phyloP scores from a whole-genome alignment of 2,888 invertebrate genomes.

The Diadegma fenestrale region DNA sequence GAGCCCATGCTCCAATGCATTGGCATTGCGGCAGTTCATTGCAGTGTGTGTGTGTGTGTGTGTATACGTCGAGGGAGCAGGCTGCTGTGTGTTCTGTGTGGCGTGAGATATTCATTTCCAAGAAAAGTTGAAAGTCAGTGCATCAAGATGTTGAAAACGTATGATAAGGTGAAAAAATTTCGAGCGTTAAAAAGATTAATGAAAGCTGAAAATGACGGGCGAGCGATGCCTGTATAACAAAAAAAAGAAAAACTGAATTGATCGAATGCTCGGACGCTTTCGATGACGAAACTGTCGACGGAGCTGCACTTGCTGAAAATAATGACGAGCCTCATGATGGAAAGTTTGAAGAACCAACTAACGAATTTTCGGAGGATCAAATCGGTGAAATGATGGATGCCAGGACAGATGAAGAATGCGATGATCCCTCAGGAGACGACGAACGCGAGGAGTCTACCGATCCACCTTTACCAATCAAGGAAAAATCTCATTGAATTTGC shows the following conservation, averaged over 20 bases:
- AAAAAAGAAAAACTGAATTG: not conserved
- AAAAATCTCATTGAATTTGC: constrained; percentile 3
- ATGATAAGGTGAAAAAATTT: not conserved
- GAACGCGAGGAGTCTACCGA: too few relatives aligned
- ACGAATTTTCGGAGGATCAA: not conserved
- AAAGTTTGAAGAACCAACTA: not conserved
- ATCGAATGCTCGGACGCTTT: not conserved
- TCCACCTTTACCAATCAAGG: not conserved
- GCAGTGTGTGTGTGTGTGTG: not conserved
- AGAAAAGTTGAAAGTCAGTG: not conserved
- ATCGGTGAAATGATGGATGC: not conserved
- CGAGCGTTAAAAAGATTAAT: not conserved
- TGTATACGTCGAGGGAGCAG: not conserved
- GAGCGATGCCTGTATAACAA: not conserved
- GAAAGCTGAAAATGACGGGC: not conserved
- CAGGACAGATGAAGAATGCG: not conserved
- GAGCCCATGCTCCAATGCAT: not conserved
- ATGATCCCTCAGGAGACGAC: not conserved
- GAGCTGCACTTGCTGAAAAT: too few relatives aligned
- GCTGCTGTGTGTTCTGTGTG: not conserved
- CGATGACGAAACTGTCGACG: not conserved
- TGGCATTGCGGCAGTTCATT: not conserved
- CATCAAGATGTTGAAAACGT: not conserved
- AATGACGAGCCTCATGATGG: too few relatives aligned
- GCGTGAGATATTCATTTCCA: not conserved